Evolutionary conservation across 2,113 vertebrate genomes (phyloP).

Genomic region (Cariama cristata): DNA sequence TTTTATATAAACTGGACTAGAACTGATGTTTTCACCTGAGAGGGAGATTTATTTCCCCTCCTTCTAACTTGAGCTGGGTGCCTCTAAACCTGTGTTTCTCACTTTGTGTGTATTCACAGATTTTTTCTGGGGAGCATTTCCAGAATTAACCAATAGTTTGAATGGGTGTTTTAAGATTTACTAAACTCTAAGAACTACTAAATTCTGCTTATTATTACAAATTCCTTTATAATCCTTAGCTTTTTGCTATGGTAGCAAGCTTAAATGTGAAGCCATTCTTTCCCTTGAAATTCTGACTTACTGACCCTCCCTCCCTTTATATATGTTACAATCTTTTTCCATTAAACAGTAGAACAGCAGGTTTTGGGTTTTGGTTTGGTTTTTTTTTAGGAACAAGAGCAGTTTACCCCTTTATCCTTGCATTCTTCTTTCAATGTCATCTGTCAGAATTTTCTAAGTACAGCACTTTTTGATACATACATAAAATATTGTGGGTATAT

Average conservation of each 20-base stretch:
- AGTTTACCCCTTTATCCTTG: neutral
- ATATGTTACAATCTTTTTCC: neutral
- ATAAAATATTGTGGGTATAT: neutral
- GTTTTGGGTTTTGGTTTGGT: too few species aligned
- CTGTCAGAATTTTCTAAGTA: neutral
- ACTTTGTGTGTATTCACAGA: neutral
- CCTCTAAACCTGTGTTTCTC: neutral
- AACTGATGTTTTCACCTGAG: neutral
- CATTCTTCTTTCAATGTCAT: neutral
- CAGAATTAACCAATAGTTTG: neutral
- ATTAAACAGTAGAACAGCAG: neutral
- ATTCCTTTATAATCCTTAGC: neutral
- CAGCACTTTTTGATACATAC: neutral
- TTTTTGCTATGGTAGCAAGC: neutral
- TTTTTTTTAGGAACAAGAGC: neutral
- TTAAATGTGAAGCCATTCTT: neutral
- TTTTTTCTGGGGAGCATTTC: neutral
- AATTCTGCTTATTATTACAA: neutral
- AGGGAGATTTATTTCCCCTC: neutral
- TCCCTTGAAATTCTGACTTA: neutral
- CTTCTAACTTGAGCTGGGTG: neutral
- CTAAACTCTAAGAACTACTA: neutral
- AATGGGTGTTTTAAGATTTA: neutral
- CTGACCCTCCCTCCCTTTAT: neutral
- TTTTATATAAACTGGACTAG: neutral